Conservation (phyloP, 2,113 vertebrate species). For the Chlorodrepanis virens region DNA sequence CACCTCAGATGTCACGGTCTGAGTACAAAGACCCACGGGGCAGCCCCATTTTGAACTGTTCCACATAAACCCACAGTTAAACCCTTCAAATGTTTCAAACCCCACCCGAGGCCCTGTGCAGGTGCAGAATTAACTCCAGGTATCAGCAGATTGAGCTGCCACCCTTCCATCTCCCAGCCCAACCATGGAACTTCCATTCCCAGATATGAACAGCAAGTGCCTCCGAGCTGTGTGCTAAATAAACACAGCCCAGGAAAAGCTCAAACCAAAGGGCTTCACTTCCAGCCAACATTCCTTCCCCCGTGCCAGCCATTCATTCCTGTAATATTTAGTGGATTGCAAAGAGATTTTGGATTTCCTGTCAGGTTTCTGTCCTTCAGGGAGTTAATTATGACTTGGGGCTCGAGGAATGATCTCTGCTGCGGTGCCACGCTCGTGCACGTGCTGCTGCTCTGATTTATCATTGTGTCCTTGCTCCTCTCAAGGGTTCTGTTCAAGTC, state of each 20-base stretch:
- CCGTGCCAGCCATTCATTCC: conserved; percentile 40
- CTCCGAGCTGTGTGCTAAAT: conserved; percentile 1
- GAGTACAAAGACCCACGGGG: not conserved
- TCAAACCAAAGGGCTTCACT: not conserved
- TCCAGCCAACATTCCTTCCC: conserved; percentile 12
- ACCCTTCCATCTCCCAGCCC: not conserved
- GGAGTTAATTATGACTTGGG: conserved; percentile 23
- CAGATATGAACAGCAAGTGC: conserved; percentile 5
- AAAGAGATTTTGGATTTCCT: conserved; percentile 47
- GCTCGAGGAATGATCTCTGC: not conserved
- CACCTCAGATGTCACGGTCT: not conserved
- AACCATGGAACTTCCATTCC: not conserved
- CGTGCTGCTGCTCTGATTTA: conserved; percentile 1
- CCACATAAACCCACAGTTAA: not conserved
- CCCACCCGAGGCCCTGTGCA: not conserved
- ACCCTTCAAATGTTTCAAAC: not conserved
- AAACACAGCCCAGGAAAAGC: conserved; percentile 45
- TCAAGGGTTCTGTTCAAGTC: not conserved
- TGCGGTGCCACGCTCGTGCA: not conserved
- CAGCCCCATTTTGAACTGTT: not conserved
- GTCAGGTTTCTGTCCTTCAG: conserved; percentile 11
- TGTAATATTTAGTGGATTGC: conserved; percentile 23
- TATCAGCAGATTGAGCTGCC: not conserved
- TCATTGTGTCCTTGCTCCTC: not conserved
- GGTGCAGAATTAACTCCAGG: conserved; percentile 35